Evolutionary conservation across 2,113 vertebrate species (phyloP).

Genomic region (Azemiops feae): DNA sequence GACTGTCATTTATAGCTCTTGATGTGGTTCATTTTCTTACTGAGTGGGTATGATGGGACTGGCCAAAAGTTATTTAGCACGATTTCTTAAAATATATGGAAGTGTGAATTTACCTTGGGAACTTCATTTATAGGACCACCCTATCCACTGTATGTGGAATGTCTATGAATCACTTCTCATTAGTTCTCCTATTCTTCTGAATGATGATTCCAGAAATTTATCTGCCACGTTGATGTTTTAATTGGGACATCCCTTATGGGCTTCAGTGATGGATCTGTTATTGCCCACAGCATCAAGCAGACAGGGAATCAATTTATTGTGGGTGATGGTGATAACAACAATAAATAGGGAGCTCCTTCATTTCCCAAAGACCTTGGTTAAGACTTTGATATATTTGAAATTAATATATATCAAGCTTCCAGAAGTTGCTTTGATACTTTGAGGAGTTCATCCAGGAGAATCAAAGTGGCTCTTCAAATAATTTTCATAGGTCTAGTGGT

Average conservation of each 20-base stretch:
- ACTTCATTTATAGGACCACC: neutral
- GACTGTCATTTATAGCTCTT: neutral
- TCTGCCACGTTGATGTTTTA: neutral
- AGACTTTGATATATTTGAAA: neutral
- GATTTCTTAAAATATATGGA: neutral
- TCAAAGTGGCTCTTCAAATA: neutral
- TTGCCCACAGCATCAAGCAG: neutral
- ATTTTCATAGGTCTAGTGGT: neutral
- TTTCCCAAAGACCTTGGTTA: neutral
- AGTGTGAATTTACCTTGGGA: neutral
- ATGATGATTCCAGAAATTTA: neutral
- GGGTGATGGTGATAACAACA: neutral
- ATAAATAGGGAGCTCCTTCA: neutral
- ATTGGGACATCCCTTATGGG: neutral
- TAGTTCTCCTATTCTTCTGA: neutral
- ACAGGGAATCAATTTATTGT: neutral
- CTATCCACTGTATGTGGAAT: neutral
- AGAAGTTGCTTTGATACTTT: neutral
- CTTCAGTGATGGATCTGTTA: neutral
- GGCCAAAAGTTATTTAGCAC: neutral
- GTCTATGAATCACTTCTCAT: neutral
- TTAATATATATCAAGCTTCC: neutral
- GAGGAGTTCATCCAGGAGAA: neutral
- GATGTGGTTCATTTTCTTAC: neutral
- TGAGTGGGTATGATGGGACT: neutral